phyloP scores from a whole-genome alignment of 2,113 vertebrate species.

The Hemichromis elongatus region DNA sequence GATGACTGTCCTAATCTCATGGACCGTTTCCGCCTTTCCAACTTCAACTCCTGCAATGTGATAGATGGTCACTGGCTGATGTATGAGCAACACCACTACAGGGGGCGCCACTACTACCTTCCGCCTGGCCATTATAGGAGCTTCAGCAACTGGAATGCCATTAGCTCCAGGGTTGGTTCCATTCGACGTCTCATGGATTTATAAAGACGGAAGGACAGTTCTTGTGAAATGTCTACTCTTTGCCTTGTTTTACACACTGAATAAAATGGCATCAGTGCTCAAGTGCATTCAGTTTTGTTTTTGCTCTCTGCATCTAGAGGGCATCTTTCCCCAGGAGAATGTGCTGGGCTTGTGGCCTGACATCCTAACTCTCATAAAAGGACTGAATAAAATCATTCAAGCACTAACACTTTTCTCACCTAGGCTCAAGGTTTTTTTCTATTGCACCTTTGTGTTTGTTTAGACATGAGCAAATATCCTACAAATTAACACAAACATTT shows the following conservation, averaged over 20 bases:
- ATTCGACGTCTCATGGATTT: slow-evolving; percentile 58
- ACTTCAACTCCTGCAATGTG: slow-evolving; percentile 73
- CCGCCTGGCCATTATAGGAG: slow-evolving; percentile 54
- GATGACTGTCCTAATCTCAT: slow-evolving; percentile 66
- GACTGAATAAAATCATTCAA: slow-evolving; percentile 59
- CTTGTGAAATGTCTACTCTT: slow-evolving; percentile 67
- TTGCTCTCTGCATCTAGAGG: slow-evolving; percentile 56
- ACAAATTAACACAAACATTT: neutral
- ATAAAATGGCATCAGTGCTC: slow-evolving; percentile 67
- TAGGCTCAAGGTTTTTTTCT: slow-evolving; percentile 39
- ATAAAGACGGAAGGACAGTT: slow-evolving; percentile 55
- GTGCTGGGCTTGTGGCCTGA: slow-evolving; percentile 6
- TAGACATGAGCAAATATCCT: neutral
- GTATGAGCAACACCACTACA: slow-evolving; percentile 72
- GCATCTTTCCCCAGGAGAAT: neutral
- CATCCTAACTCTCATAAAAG: slow-evolving; percentile 32
- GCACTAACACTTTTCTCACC: neutral
- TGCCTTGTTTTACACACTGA: slow-evolving; percentile 61
- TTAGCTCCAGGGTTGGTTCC: slow-evolving; percentile 53
- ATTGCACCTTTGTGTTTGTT: neutral
- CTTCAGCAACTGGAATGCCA: slow-evolving; percentile 56
- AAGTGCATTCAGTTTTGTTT: slow-evolving; percentile 54
- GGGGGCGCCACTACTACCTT: slow-evolving; percentile 61
- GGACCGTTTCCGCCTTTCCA: slow-evolving; percentile 55
- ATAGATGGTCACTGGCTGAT: slow-evolving; percentile 74